A percentile compares a stretch with the other conserved stretches of the same genome.
Conservation (phyloP, 2,113 vertebrate genomes). For the Lasiurus cinereus region DNA sequence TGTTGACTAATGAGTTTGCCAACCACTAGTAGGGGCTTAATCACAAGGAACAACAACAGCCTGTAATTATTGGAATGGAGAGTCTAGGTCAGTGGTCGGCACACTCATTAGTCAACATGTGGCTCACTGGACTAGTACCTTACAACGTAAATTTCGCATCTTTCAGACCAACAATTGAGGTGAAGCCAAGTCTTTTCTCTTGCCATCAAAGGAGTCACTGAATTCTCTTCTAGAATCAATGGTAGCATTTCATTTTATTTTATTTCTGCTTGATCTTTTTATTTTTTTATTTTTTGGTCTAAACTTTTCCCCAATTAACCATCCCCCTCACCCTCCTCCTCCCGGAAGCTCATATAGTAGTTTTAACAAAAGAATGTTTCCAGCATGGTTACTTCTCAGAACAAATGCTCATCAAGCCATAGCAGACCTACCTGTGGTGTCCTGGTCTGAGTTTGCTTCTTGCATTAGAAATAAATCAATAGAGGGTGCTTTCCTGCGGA, state of each 20-base stretch:
- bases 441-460: not conserved
- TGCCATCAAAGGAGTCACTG: not conserved
- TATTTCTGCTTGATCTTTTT: no score
- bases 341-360: no score
- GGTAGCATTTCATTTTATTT: not conserved
- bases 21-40: no score
- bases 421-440: not conserved
- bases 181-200: not conserved
- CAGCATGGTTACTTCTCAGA: not conserved
- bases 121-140: not conserved
- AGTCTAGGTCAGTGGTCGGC: no score
- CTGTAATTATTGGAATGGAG: no score
- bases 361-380: not conserved
- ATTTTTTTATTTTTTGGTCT: no score
- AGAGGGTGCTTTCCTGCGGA: not conserved
- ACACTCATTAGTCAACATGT: no score
- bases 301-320: no score
- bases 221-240: not conserved
- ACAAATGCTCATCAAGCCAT: not conserved
- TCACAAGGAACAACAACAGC: no score
- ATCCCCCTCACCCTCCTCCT: no score
- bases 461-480: constrained; percentile 39
- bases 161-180: not conserved
- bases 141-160: not conserved
- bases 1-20: no score